These are phyloP conservation scores for Eudasyphora cyanicolor DNA, from an alignment of 2,888 invertebrate genomes.

Conservation along the genomic window DNA sequence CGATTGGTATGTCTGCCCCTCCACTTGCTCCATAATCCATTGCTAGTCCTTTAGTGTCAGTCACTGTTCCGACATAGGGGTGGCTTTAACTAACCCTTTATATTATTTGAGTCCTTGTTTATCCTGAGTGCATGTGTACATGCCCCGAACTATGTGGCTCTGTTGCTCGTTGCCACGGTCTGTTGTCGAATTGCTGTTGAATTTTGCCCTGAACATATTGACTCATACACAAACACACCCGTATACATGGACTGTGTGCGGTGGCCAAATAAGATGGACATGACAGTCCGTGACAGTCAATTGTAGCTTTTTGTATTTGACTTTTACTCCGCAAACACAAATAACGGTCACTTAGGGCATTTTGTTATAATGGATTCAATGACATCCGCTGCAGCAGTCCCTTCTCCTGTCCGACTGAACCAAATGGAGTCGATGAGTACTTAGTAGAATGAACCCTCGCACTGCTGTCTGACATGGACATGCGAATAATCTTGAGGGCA, in stretches of 20 bases:
- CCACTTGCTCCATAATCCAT: background rate
- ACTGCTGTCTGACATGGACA: no score
- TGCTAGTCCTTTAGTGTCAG: background rate
- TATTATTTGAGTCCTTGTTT: background rate
- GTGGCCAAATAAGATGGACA: slow-evolving; percentile 21
- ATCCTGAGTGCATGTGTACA: background rate
- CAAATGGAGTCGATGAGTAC: background rate
- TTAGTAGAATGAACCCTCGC: background rate
- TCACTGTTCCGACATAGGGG: background rate
- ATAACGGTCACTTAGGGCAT: slow-evolving; percentile 25
- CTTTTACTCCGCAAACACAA: slow-evolving; percentile 19
- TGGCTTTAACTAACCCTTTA: slow-evolving; percentile 16
- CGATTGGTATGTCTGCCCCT: no score
- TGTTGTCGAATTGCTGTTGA: background rate
- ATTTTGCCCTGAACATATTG: background rate
- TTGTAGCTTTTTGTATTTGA: slow-evolving; percentile 8
- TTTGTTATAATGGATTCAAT: background rate
- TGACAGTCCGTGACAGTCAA: slow-evolving; percentile 20
- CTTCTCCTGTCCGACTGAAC: background rate
- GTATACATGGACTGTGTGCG: background rate
- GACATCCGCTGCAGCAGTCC: background rate
- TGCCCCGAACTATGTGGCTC: background rate
- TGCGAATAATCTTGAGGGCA: background rate
- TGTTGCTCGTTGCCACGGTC: background rate
- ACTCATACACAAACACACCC: background rate